Evolutionary conservation across 1,140 invertebrate species (phyloP), one percentile per base, ranked within the genome.

Genomic region (Trichonephila clavipes): DNA sequence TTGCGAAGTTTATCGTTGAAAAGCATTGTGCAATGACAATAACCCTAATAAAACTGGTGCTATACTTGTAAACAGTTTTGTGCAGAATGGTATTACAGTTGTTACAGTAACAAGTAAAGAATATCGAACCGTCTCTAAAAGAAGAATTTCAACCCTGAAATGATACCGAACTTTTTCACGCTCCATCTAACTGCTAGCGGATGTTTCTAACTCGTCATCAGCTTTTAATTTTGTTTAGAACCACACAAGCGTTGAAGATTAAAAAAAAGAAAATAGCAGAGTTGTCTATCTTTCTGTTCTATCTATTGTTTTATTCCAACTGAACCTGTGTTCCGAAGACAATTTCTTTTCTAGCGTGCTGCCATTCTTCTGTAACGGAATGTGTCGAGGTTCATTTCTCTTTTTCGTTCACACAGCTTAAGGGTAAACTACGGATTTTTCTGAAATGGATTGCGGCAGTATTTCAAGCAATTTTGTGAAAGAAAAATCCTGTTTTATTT

Each of bases 361-460:
- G 21, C 34, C 82, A 92, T 88, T 88, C 89, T 90, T 21, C 89
- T 90, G 89, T 90, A 90, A 90, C 89, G 89, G 89, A 90, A 90
- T 90, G 72, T 82, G 61, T 44, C 58, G 86, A 88, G 58, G 59
- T 88, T 88, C 83, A 51, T 59, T 85, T 85, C 58, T 59, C 21
- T 85, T 85, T 85, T 28, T 24, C 51, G n/a, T 24, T 59, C 83
- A 59, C n/a, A 28, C 21, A 85, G 83, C 40, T 85, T 85, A 51
- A 19, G 51, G 51, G 40, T 24, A 34, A 19, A 24, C 18, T 21
- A 24, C 21, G 24, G 83, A 34, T n/a, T 59, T 85, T 85, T 59
- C 58, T 21, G 19, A 85, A n/a, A 58, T 85, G 83, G 24, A 85
- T 85, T 85, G 83, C 83, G 21, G 51, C 58, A 18, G 14, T 85